phyloP scores from a whole-genome alignment of 2,888 invertebrate genomes.

The Sesia bembeciformis region DNA sequence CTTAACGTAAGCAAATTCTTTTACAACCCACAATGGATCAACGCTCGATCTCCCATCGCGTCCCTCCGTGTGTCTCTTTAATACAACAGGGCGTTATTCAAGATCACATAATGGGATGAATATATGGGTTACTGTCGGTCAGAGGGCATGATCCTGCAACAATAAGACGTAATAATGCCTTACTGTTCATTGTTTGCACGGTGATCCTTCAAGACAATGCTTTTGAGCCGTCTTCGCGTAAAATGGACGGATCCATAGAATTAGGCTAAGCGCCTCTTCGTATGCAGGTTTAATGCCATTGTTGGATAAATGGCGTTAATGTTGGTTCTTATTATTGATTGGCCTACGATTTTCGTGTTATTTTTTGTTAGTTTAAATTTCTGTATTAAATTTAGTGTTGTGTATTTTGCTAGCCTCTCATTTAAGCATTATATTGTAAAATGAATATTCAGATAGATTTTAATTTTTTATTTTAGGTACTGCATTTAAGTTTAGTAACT shows the following conservation, averaged over 20 bases:
- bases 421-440: too few species aligned
- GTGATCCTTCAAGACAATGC: conserved; percentile 41
- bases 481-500: too few species aligned
- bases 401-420: too few species aligned
- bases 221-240: conserved; percentile 18
- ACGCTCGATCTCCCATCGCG: background rate
- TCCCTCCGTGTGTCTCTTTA: conserved; percentile 21
- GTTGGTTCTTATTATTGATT: background rate
- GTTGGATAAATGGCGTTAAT: background rate
- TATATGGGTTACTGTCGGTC: conserved; percentile 65
- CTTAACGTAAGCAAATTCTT: too few species aligned
- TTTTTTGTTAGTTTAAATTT: too few species aligned
- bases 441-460: too few species aligned
- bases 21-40: background rate
- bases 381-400: too few species aligned
- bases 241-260: conserved; percentile 12
- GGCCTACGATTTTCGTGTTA: too few species aligned
- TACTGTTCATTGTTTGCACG: conserved; percentile 31
- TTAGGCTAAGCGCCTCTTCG: background rate
- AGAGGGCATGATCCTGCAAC: conserved; percentile 43
- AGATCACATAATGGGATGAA: conserved; percentile 63
- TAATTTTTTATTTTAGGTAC: too few species aligned
- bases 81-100: conserved; percentile 43
- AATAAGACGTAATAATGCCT: conserved; percentile 43
- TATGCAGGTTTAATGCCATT: background rate